Conservation (phyloP, 2,113 vertebrate species). For the Antechinus flavipes region DNA sequence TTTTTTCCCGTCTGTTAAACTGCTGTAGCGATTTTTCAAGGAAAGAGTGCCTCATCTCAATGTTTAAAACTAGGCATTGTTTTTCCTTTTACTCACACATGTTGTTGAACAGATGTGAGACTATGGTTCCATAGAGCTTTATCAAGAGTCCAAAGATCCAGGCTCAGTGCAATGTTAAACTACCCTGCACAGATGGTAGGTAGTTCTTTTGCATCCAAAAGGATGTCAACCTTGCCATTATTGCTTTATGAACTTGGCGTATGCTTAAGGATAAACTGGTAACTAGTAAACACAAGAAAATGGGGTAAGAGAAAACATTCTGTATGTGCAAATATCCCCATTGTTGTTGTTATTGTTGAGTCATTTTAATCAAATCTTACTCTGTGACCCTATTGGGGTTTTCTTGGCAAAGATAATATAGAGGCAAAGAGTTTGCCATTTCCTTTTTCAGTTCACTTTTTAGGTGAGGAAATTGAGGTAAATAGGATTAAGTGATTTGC, state of each 20-base stretch:
- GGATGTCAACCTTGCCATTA: not conserved
- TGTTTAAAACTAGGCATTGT: not conserved
- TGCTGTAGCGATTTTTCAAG: not conserved
- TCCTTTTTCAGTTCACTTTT: not conserved
- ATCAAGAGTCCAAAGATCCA: rapidly evolving
- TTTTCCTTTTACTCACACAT: not conserved
- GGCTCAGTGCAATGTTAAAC: not conserved
- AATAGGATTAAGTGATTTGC: not conserved
- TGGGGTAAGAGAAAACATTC: not conserved
- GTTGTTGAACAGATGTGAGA: not conserved
- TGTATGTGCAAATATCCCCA: not conserved
- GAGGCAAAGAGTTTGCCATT: not conserved
- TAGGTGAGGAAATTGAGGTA: not conserved
- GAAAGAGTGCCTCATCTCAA: not conserved
- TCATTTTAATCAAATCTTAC: not conserved
- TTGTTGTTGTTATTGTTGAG: not conserved
- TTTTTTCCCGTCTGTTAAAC: not conserved
- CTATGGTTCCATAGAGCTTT: slow-evolving; percentile 10
- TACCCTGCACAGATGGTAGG: not conserved
- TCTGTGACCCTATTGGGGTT: not conserved
- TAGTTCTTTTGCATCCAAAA: not conserved
- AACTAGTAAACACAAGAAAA: not conserved
- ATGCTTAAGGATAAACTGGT: slow-evolving; percentile 13
- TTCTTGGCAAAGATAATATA: not conserved
- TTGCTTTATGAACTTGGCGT: not conserved